Conservation (phyloP, 2,113 vertebrate genomes). For the Gorilla gorilla region DNA sequence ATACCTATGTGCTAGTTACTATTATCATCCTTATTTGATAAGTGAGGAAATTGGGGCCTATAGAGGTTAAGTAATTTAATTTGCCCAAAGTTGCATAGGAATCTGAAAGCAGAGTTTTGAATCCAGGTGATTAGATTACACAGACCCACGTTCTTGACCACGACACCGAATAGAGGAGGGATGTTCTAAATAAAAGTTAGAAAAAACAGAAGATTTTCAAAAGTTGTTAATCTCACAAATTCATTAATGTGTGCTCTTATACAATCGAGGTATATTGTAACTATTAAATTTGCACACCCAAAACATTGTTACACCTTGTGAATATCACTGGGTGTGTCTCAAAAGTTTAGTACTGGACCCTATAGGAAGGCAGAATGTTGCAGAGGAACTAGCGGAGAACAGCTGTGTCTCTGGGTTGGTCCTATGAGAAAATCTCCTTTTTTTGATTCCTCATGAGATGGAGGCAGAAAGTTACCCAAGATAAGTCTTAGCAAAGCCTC, state of each 20-base stretch:
- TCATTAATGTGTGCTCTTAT: constrained; percentile 8
- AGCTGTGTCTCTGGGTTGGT: not conserved
- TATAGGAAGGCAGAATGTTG: not conserved
- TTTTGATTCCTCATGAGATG: not conserved
- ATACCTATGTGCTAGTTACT: not conserved
- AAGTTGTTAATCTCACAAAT: not conserved
- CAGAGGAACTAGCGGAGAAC: not conserved
- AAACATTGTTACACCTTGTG: constrained; percentile 3
- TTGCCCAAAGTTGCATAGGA: constrained; percentile 17
- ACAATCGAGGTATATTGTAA: not conserved
- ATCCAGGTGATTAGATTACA: not conserved
- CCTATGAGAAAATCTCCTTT: not conserved
- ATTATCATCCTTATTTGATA: constrained; percentile 46
- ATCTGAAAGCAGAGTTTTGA: constrained; percentile 20
- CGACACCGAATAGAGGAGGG: not conserved
- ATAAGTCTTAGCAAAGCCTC: constrained; percentile 29
- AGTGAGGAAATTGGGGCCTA: not conserved
- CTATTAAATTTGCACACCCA: not conserved
- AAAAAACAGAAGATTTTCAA: constrained; percentile 28
- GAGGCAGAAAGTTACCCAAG: constrained; percentile 33
- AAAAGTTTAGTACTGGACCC: not conserved
- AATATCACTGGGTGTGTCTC: not conserved
- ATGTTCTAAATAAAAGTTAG: not conserved
- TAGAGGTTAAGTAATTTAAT: constrained; percentile 16
- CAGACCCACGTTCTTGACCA: not conserved